These are phyloP conservation scores for Palaemon carinicauda DNA, from an alignment of 1,140 invertebrate genomes.

Conservation along the genomic window DNA sequence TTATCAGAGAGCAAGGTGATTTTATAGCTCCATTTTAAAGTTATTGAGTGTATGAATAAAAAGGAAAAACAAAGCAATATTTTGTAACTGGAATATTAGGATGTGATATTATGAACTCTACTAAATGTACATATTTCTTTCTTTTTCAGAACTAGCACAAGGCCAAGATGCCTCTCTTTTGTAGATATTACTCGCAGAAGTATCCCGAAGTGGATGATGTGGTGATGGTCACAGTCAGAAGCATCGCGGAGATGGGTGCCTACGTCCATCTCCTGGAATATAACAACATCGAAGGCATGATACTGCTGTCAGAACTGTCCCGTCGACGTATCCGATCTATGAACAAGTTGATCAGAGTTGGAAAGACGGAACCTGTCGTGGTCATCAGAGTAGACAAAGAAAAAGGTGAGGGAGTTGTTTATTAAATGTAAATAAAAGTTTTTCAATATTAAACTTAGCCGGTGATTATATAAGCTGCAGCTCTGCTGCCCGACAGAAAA, in stretches of 20 bases:
- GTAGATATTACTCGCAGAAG: slow-evolving; percentile 97
- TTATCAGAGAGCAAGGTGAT: too few species aligned
- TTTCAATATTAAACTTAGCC: too few species aligned
- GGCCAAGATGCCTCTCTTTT: slow-evolving; percentile 86
- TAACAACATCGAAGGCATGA: slow-evolving; percentile 99
- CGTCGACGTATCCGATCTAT: slow-evolving; percentile 98
- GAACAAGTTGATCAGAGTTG: slow-evolving; percentile 98
- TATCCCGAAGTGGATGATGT: slow-evolving; percentile 99
- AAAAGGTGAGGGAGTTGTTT: slow-evolving; percentile 77
- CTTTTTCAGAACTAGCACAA: background rate
- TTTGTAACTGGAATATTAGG: too few species aligned
- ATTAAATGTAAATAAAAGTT: too few species aligned
- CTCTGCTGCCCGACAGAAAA: too few species aligned
- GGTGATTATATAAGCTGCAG: too few species aligned
- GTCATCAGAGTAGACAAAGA: slow-evolving; percentile 99
- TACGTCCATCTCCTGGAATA: slow-evolving; percentile 98
- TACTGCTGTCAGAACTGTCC: slow-evolving; percentile 93
- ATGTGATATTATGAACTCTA: too few species aligned
- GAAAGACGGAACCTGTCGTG: slow-evolving; percentile 98
- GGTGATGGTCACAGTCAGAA: slow-evolving; percentile 98
- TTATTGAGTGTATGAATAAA: too few species aligned
- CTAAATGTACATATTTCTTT: too few species aligned
- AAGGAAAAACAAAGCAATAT: too few species aligned
- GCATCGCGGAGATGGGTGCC: slow-evolving; percentile 99
- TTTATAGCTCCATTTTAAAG: too few species aligned